Percentiles rank a stretch among this genome's conserved stretches.
Evolutionary conservation across 1,140 invertebrate species (phyloP).

Genomic region (Oncopodura yosiiana): DNA sequence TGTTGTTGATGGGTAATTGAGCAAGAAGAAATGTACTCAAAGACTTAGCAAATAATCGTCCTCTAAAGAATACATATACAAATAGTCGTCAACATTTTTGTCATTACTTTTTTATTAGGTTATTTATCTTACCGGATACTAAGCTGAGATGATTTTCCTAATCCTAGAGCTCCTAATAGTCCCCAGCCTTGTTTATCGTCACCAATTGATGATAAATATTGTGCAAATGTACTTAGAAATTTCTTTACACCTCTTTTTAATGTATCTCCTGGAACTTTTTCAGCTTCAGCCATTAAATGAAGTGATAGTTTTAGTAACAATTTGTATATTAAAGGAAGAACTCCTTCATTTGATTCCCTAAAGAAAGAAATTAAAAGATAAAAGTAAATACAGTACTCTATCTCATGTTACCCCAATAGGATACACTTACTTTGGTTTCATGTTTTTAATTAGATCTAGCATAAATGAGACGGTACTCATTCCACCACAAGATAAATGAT

Average conservation of each 20-base stretch:
- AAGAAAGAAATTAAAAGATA: conserved; percentile 32
- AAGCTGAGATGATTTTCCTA: conserved; percentile 50
- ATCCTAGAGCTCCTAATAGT: conserved; percentile 53
- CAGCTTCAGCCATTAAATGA: conserved; percentile 16
- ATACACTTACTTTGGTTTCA: conserved; percentile 25
- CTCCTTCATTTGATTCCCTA: conserved; percentile 50
- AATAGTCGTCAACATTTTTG: neutral
- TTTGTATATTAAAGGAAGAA: conserved; percentile 51
- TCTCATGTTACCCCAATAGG: neutral
- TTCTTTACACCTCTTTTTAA: conserved; percentile 42
- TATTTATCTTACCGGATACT: conserved; percentile 44
- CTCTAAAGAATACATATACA: conserved; percentile 18
- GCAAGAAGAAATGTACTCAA: conserved; percentile 22
- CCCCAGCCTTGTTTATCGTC: conserved; percentile 51
- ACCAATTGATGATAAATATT: conserved; percentile 44
- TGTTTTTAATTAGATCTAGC: conserved; percentile 35
- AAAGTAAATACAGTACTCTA: conserved; percentile 1
- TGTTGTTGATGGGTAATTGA: conserved; percentile 27
- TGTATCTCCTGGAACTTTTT: conserved; percentile 42
- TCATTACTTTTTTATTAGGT: neutral
- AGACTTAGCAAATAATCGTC: conserved; percentile 28
- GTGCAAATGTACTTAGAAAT: conserved; percentile 44
- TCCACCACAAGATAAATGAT: conserved; percentile 35
- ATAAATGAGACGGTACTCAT: conserved; percentile 38
- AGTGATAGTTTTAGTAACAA: conserved; percentile 47